These are phyloP conservation scores for Cynopterus brachyotis DNA, from an alignment of 2,113 vertebrate species.

Conservation along the genomic window DNA sequence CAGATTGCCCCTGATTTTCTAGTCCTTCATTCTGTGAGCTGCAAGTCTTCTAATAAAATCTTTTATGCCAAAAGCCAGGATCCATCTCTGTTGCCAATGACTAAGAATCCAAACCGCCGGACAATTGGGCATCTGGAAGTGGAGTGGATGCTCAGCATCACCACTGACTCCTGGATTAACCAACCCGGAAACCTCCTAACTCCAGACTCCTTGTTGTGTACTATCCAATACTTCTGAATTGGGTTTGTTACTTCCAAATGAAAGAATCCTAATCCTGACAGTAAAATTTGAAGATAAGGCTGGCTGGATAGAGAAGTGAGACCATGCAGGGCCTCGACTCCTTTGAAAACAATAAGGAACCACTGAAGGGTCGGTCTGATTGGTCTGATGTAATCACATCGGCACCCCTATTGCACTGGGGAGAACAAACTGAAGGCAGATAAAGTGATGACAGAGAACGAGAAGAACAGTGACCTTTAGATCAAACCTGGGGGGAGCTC, in stretches of 20 bases:
- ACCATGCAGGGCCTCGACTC: neutral
- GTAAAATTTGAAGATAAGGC: neutral
- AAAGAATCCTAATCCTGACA: neutral
- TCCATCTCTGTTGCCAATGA: neutral
- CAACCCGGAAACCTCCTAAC: neutral
- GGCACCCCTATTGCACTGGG: neutral
- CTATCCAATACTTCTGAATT: neutral
- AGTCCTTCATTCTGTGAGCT: neutral
- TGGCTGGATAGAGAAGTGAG: neutral
- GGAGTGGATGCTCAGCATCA: neutral
- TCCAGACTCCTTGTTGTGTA: neutral
- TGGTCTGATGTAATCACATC: neutral
- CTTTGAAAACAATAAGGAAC: neutral
- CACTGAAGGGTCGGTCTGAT: neutral
- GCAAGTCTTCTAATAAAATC: neutral
- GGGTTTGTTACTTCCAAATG: neutral
- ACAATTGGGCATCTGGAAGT: neutral
- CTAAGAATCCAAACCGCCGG: neutral
- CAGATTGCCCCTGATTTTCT: neutral
- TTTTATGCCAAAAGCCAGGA: neutral
- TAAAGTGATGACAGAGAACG: neutral
- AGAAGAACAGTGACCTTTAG: neutral
- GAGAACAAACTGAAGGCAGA: neutral
- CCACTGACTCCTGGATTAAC: neutral
- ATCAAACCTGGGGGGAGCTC: neutral